Percentiles rank a stretch among this genome's conserved stretches.
phyloP scores from a whole-genome alignment of 37 sponge, comb jelly and placozoan species.

The Dysidea cf. avara region DNA sequence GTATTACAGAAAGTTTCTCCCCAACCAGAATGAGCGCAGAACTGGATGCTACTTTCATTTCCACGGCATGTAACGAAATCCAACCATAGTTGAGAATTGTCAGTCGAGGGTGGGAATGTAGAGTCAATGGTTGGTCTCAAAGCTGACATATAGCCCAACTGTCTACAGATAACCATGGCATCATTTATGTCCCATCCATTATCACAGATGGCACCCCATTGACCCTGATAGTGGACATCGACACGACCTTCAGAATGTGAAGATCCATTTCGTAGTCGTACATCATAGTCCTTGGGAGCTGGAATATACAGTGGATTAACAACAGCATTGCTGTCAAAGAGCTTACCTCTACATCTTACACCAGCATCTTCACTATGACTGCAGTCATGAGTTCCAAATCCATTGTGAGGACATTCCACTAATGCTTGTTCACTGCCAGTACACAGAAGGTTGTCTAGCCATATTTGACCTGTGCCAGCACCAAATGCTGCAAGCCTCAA shows the following conservation, averaged over 20 bases:
- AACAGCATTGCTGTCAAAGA: too few species aligned
- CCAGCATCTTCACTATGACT: constrained; percentile 17
- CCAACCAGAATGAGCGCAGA: constrained; percentile 27
- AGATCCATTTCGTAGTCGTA: background rate
- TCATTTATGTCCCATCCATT: too few species aligned
- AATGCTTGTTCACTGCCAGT: background rate
- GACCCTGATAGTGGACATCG: background rate
- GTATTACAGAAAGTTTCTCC: constrained; percentile 6
- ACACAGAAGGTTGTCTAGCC: background rate
- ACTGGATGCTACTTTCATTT: constrained; percentile 7
- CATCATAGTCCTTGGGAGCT: too few species aligned
- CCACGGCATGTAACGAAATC: constrained; percentile 25
- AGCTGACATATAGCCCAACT: too few species aligned
- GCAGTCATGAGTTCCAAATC: constrained; percentile 4
- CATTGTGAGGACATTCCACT: constrained; percentile 4
- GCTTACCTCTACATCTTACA: constrained; percentile 8
- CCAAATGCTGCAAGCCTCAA: background rate
- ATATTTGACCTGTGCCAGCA: constrained; percentile 3
- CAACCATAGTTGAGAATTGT: background rate
- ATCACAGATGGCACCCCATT: too few species aligned
- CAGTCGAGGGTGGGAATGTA: too few species aligned
- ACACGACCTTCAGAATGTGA: background rate
- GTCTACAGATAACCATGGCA: too few species aligned
- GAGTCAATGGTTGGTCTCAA: too few species aligned
- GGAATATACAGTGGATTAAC: too few species aligned